Base-by-base conservation (phyloP, 1,140 invertebrate genomes). In the Arion vulgaris region DNA sequence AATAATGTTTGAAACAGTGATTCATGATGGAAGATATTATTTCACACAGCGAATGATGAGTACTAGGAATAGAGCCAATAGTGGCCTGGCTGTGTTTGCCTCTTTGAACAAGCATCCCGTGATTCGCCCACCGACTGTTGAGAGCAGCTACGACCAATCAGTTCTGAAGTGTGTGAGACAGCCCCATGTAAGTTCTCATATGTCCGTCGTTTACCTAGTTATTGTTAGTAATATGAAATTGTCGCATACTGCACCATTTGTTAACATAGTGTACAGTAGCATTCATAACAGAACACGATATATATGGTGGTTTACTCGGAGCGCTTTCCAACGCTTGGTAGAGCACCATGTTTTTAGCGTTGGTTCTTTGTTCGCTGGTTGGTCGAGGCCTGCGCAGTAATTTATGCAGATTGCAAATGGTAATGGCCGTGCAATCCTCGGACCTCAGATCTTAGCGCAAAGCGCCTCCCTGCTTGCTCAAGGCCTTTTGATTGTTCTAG, bases 321-420 rank as follows among this genome's bases (percentile, higher is more conserved):
- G 41, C 41, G 41, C 41, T 45, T 45, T 7, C 41, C 41, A 45
- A 45, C 41, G 41, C 41, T 45, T 15, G 41, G 41, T 11, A 1
- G 28, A 23, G 15, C 45, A 5, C 45, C 74, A 76, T 53, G 26
- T 76, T 76, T 51, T 76, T 53, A 36, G 62, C 53, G 62, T 71
- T 80, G 80, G 15, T 81, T 81, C 80, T 81, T 81, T 81, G 80
- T 81, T 81, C 71, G 69, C 80, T 81, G 80, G 80, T 81, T 81
- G 80, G 80, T 57, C 49, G 69, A 81, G 49, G 71, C 23, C 34
- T 81, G 69, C 80, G 80, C 71, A 74, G 68, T 81, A 81, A 81
- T 81, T 81, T 81, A 81, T 81, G 80, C 80, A 81, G 68, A 81
- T 81, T 81, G 28, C 69, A 57, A 53, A 39, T 39, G 41, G 80